A percentile compares a stretch with the other conserved stretches of the same genome.
phyloP scores from a whole-genome alignment of 2,797 vertebrate genomes.

The Sebastiscus albofasciatus region DNA sequence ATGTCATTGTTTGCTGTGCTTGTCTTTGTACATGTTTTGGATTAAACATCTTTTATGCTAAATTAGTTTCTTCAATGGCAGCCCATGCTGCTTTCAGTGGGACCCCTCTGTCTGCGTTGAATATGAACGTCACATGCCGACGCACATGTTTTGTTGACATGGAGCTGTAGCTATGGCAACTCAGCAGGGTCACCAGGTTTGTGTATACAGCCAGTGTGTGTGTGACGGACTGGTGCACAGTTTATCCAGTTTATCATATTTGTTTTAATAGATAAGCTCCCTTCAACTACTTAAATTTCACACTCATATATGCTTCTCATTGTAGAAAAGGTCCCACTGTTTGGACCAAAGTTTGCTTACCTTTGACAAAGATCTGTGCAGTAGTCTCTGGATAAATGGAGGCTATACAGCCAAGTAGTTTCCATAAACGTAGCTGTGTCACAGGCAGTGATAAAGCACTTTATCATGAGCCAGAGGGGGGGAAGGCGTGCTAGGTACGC shows the following conservation, averaged over 20 bases:
- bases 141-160: conserved; percentile 73
- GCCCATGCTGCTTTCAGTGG: conserved; percentile 49
- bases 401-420: conserved; percentile 27
- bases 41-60: conserved; percentile 57
- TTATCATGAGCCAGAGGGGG: conserved; percentile 50
- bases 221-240: conserved; percentile 25
- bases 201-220: conserved; percentile 44
- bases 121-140: conserved; percentile 60
- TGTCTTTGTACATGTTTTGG: conserved; percentile 54
- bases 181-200: conserved; percentile 61
- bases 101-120: conserved; percentile 44
- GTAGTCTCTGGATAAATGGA: conserved; percentile 39
- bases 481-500: conserved; percentile 45
- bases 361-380: conserved; percentile 52
- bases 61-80: conserved; percentile 53
- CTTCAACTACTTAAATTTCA: conserved; percentile 29
- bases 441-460: conserved; percentile 52
- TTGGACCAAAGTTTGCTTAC: conserved; percentile 39
- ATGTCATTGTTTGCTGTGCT: conserved; percentile 33
- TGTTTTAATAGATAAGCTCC: conserved; percentile 53
- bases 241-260: conserved; percentile 55
- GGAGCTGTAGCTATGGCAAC: conserved; percentile 73
- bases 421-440: conserved; percentile 41
- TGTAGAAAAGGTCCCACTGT: conserved; percentile 2
- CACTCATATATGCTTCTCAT: background rate